These are phyloP conservation scores for Acanthurus tractus DNA, from an alignment of 2,797 vertebrate species.

Conservation along the genomic window DNA sequence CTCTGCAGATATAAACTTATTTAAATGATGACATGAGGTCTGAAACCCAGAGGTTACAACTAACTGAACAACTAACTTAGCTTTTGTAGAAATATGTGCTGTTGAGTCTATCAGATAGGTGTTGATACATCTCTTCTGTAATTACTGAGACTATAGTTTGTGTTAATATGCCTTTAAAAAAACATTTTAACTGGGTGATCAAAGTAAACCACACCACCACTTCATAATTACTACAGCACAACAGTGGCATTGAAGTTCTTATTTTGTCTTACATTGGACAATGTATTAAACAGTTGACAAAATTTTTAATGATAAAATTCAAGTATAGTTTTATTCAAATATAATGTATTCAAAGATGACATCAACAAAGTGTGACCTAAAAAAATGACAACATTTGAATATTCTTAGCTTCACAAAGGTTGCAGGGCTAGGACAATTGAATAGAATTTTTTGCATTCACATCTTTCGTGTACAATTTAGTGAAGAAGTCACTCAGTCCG, in stretches of 20 bases:
- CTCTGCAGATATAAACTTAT: not conserved
- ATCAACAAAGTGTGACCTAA: not conserved
- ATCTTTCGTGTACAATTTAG: too few species aligned
- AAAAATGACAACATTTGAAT: too few species aligned
- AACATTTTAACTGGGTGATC: not conserved
- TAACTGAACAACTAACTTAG: too few species aligned
- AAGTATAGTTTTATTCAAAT: not conserved
- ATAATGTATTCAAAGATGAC: not conserved
- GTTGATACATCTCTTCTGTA: not conserved
- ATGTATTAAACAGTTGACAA: not conserved
- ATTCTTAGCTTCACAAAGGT: too few species aligned
- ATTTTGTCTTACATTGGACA: not conserved
- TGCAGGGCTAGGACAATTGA: too few species aligned
- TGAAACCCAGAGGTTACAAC: too few species aligned
- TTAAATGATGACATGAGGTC: too few species aligned
- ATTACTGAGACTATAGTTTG: conserved; percentile 10
- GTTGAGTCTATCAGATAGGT: not conserved
- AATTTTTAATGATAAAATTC: not conserved
- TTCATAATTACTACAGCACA: not conserved
- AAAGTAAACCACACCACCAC: not conserved
- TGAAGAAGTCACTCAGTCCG: too few species aligned
- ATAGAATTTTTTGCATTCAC: too few species aligned
- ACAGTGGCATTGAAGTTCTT: not conserved
- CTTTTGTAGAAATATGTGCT: too few species aligned
- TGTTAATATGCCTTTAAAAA: not conserved